phyloP scores from a whole-genome alignment of 2,113 vertebrate species.

The Sylvietta virens region DNA sequence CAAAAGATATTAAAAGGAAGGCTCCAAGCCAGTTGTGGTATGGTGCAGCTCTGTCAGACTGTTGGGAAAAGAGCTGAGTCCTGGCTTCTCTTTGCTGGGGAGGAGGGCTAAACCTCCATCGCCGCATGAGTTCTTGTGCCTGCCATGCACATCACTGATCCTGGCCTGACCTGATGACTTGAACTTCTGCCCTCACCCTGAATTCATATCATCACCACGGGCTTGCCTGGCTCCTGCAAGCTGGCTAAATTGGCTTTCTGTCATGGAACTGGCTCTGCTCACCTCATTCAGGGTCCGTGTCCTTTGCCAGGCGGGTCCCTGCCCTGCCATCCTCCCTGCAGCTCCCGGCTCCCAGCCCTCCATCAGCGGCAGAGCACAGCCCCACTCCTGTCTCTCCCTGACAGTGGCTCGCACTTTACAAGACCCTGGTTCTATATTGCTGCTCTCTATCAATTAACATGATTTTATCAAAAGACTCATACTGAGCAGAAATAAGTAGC shows the following conservation, averaged over 20 bases:
- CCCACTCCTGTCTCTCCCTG: neutral
- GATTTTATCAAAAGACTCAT: neutral
- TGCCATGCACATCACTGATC: neutral
- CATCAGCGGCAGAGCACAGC: neutral
- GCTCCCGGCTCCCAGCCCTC: accelerated
- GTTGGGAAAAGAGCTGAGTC: neutral
- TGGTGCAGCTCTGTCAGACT: neutral
- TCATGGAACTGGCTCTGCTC: neutral
- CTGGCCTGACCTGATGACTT: neutral
- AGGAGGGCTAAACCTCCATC: accelerated
- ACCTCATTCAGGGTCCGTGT: accelerated
- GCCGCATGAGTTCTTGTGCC: neutral
- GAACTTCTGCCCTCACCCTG: neutral
- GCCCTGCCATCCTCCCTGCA: neutral
- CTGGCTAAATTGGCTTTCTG: neutral
- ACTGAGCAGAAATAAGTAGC: neutral
- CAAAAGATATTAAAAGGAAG: neutral
- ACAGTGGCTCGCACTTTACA: neutral
- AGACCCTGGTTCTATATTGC: neutral
- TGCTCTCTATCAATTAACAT: neutral
- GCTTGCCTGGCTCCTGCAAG: neutral
- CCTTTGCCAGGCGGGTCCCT: neutral
- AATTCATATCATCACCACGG: accelerated
- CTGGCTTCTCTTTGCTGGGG: accelerated
- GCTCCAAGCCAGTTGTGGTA: neutral